A percentile compares a stretch with the other conserved stretches of the same genome.
phyloP scores from a whole-genome alignment of 2,113 vertebrate species.

The Stegastes partitus region DNA sequence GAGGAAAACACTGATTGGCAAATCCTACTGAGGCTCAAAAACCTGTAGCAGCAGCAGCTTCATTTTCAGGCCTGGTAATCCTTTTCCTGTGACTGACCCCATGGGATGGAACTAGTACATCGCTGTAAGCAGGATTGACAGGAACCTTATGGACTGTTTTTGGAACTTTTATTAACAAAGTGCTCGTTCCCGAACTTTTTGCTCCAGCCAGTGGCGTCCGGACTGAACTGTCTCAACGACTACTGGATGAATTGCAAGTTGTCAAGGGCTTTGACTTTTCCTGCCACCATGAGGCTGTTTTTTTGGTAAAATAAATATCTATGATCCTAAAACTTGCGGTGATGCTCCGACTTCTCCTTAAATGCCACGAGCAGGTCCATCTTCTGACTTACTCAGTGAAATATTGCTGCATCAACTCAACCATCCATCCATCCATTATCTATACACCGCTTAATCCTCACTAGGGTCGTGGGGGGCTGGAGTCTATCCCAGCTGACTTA shows the following conservation, averaged over 20 bases:
- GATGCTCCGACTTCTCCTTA: too few species aligned
- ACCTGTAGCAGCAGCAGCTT: constrained; percentile 61
- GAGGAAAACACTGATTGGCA: constrained; percentile 52
- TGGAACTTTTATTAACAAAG: constrained; percentile 17
- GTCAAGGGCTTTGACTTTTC: background rate
- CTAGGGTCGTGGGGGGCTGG: too few species aligned
- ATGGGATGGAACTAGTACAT: constrained; percentile 35
- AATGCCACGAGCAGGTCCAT: too few species aligned
- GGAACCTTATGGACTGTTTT: constrained; percentile 22
- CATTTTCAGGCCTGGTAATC: constrained; percentile 62
- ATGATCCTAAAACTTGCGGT: too few species aligned
- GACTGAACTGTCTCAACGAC: background rate
- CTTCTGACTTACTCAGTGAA: too few species aligned
- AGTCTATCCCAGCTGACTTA: too few species aligned
- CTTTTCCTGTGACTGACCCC: constrained; percentile 55
- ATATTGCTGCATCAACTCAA: too few species aligned
- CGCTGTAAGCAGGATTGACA: constrained; percentile 54
- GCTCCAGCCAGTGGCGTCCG: background rate
- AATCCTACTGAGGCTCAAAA: constrained; percentile 57
- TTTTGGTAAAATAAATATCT: background rate
- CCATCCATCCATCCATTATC: too few species aligned
- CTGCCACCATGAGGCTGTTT: background rate
- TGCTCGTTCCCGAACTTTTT: background rate
- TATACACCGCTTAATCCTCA: too few species aligned
- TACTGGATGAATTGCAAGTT: constrained; percentile 1